These are phyloP conservation scores for Cydia amplana DNA, from an alignment of 1,140 invertebrate genomes.

Conservation along the genomic window DNA sequence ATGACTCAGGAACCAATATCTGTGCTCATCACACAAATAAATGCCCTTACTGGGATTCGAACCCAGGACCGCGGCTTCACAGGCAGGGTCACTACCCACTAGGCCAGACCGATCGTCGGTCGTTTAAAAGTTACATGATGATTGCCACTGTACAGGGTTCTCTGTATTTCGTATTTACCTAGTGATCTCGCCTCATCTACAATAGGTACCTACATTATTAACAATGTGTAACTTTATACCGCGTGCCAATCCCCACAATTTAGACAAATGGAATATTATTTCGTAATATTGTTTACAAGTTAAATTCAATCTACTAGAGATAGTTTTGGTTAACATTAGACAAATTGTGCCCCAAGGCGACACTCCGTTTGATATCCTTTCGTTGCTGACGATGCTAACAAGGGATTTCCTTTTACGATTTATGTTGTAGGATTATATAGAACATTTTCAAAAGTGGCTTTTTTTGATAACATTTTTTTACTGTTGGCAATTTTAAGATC, in stretches of 20 bases:
- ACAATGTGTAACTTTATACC: constrained; percentile 7
- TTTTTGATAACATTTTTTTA: not conserved
- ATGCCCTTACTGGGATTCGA: no score
- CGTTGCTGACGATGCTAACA: not conserved
- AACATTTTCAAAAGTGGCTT: not conserved
- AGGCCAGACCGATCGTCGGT: no score
- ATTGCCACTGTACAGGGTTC: no score
- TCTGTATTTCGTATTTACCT: not conserved
- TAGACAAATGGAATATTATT: constrained; percentile 20
- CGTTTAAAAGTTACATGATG: no score
- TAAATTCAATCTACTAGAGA: constrained; percentile 30
- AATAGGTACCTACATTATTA: constrained; percentile 13
- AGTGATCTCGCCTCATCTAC: not conserved
- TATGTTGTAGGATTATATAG: not conserved
- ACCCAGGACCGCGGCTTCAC: no score
- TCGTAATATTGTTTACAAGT: constrained; percentile 28
- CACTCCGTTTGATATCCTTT: constrained; percentile 8
- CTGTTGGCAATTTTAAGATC: not conserved
- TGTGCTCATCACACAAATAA: no score
- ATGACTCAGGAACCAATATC: no score
- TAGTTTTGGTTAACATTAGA: constrained; percentile 29
- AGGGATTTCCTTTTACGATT: not conserved
- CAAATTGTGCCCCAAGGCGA: constrained; percentile 26
- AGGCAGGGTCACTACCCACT: no score
- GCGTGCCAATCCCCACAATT: not conserved